Evolutionary conservation across 2,888 invertebrate species (phyloP).

Genomic region (Epistrophe eligans): DNA sequence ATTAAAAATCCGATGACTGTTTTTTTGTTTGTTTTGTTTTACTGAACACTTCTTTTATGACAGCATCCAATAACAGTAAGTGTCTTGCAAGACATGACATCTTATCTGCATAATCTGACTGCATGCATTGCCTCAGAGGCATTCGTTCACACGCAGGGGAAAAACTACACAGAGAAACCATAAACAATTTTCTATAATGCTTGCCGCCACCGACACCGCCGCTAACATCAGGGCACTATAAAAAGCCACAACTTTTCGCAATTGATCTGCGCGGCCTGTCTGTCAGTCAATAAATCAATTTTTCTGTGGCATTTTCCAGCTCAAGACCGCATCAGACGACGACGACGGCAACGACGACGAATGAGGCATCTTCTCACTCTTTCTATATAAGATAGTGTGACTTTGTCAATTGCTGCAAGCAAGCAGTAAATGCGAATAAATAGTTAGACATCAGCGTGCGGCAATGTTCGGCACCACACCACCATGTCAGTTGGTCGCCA

Average conservation of each 20-base stretch:
- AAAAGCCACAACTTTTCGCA: slow-evolving; percentile 63
- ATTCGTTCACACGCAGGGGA: slow-evolving; percentile 25
- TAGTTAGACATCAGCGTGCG: slow-evolving; percentile 15
- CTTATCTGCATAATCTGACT: slow-evolving; percentile 64
- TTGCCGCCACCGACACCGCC: slow-evolving; percentile 5
- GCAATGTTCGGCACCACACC: slow-evolving; percentile 11
- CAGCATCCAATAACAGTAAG: slow-evolving; percentile 12
- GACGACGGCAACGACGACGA: slow-evolving; percentile 13
- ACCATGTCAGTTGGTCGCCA: not conserved
- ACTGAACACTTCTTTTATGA: slow-evolving; percentile 33
- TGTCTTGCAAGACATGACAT: slow-evolving; percentile 33
- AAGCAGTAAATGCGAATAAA: slow-evolving; percentile 16
- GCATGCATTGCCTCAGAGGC: slow-evolving; percentile 38
- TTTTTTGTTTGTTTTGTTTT: not conserved
- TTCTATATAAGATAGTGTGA: slow-evolving; percentile 46
- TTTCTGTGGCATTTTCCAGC: slow-evolving; percentile 40
- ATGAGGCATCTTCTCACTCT: slow-evolving; percentile 32
- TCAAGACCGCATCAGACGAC: slow-evolving; percentile 40
- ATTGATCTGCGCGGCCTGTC: slow-evolving; percentile 60
- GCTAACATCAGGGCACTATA: not conserved
- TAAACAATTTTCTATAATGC: slow-evolving; percentile 56
- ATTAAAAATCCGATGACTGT: not conserved
- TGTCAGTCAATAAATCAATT: slow-evolving; percentile 64
- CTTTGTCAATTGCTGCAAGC: slow-evolving; percentile 59
- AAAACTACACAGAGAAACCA: slow-evolving; percentile 5